These are phyloP conservation scores for Priocnemis perturbator DNA, from an alignment of 2,888 invertebrate species.

Conservation along the genomic window DNA sequence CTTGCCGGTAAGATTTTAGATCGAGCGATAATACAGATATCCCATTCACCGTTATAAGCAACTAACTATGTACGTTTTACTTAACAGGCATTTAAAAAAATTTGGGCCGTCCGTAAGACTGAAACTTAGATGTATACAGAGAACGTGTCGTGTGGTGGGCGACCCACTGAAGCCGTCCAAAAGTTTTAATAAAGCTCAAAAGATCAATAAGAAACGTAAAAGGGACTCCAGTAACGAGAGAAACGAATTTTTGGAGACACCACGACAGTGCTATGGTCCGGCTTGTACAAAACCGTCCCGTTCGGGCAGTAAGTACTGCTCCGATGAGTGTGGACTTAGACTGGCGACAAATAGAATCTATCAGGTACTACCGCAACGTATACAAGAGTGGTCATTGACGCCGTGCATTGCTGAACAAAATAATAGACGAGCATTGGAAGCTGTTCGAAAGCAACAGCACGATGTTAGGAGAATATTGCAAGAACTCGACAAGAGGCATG, in stretches of 20 bases:
- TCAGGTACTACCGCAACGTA: conserved; percentile 88
- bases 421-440: conserved; percentile 82
- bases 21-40: neutral
- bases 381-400: conserved; percentile 95
- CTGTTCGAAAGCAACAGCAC: conserved; percentile 87
- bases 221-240: conserved; percentile 71
- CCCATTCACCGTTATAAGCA: neutral
- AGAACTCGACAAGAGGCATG: conserved; percentile 86
- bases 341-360: conserved; percentile 91
- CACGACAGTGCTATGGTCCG: conserved; percentile 94
- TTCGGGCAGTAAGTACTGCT: conserved; percentile 93
- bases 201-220: conserved; percentile 67
- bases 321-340: conserved; percentile 92
- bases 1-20: conserved; percentile 77
- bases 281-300: conserved; percentile 88
- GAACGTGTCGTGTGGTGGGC: conserved; percentile 75
- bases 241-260: conserved; percentile 70
- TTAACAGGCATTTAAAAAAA: conserved; percentile 77
- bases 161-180: conserved; percentile 71
- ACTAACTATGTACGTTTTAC: neutral
- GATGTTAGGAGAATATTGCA: conserved; percentile 87
- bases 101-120: conserved; percentile 77
- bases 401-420: conserved; percentile 91
- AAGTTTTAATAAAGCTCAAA: conserved; percentile 66
- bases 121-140: conserved; percentile 77